A percentile compares a stretch with the other conserved stretches of the same genome.
Evolutionary conservation across 2,113 vertebrate genomes (phyloP).

Genomic region (Paratilapia polleni): DNA sequence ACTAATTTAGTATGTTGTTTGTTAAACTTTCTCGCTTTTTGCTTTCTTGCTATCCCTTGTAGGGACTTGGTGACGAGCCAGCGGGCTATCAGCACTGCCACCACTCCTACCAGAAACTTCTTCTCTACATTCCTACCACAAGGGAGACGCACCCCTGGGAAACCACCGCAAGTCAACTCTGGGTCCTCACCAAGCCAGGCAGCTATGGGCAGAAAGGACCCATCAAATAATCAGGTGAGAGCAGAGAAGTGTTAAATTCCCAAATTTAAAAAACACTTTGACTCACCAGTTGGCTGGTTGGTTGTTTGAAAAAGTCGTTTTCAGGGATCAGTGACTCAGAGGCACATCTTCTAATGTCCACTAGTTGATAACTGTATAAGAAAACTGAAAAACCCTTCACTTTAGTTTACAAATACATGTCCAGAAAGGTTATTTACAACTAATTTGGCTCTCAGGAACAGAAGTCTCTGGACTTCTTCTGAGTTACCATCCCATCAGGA

Average conservation of each 20-base stretch:
- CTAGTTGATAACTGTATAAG: background rate
- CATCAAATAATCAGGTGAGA: slow-evolving; percentile 82
- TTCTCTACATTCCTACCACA: slow-evolving; percentile 94
- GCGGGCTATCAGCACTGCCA: slow-evolving; percentile 79
- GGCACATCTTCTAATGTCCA: background rate
- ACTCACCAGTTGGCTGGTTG: background rate
- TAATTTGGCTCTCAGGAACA: background rate
- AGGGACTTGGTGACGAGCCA: slow-evolving; percentile 93
- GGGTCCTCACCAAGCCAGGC: slow-evolving; percentile 82
- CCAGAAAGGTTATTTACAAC: no score
- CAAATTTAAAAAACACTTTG: background rate
- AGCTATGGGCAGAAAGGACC: slow-evolving; percentile 84
- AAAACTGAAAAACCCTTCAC: background rate
- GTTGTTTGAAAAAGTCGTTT: background rate
- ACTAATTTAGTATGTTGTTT: background rate
- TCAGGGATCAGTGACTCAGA: background rate
- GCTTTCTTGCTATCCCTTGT: background rate
- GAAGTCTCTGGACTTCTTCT: background rate
- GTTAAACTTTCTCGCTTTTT: background rate
- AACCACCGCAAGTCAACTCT: slow-evolving; percentile 65
- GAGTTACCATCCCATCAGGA: background rate
- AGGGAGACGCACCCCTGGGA: slow-evolving; percentile 84
- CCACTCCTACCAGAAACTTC: slow-evolving; percentile 86
- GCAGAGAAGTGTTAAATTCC: background rate
- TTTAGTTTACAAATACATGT: background rate